These are phyloP conservation scores for Carassius carassius DNA, from an alignment of 2,113 vertebrate species.

Conservation along the genomic window DNA sequence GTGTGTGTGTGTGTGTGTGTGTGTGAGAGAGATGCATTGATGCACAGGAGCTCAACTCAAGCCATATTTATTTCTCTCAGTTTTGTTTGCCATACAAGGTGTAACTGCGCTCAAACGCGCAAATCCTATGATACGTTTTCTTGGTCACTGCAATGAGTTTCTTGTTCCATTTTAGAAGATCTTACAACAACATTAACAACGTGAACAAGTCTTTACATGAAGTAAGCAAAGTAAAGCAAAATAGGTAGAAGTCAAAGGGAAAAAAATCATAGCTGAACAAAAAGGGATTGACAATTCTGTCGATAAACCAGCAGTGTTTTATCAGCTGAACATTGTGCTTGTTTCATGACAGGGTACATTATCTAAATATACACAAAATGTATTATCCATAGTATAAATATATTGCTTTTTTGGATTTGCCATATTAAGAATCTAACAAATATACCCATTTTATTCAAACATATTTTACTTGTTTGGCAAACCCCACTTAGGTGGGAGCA, in stretches of 20 bases:
- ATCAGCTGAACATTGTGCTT: background rate
- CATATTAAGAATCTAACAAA: slow-evolving; percentile 66
- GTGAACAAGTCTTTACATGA: background rate
- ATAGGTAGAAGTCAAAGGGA: background rate
- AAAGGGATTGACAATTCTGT: background rate
- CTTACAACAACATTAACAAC: background rate
- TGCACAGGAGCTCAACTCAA: background rate
- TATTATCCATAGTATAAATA: slow-evolving; percentile 66
- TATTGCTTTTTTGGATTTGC: slow-evolving; percentile 77
- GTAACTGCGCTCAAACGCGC: background rate
- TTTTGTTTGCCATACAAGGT: background rate
- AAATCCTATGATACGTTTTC: background rate
- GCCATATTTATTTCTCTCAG: background rate
- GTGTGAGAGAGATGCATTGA: background rate
- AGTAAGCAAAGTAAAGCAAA: background rate
- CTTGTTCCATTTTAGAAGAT: background rate
- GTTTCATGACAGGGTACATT: background rate
- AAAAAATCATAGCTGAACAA: background rate
- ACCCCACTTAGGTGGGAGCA: slow-evolving; percentile 67
- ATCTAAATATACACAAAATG: background rate
- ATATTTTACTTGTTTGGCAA: slow-evolving; percentile 73
- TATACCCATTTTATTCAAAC: slow-evolving; percentile 47
- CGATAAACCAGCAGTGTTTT: background rate
- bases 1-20: background rate
- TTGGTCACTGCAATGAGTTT: background rate